Evolutionary conservation across 2,113 vertebrate species (phyloP).

Genomic region (Toxotes chatareus): DNA sequence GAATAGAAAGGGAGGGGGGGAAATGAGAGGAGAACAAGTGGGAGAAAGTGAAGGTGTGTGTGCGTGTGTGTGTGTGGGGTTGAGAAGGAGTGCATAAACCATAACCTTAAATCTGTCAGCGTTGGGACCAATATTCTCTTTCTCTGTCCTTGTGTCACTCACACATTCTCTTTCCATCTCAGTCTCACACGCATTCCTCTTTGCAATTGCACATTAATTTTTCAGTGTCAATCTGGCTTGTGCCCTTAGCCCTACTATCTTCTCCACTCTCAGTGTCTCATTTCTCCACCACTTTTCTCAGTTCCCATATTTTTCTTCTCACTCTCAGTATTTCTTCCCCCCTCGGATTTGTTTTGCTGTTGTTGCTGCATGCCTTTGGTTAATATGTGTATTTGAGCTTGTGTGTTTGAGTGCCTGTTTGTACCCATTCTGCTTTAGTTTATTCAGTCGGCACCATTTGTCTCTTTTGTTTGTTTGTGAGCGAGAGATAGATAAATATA

Average conservation of each 20-base stretch:
- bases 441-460: slow-evolving; percentile 68
- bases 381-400: slow-evolving; percentile 38
- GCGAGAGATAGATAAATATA: slow-evolving; percentile 80
- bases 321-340: slow-evolving; percentile 10
- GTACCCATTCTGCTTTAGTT: slow-evolving; percentile 51
- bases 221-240: slow-evolving; percentile 85
- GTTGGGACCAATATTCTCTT: slow-evolving; percentile 64
- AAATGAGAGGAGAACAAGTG: slow-evolving; percentile 34
- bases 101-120: slow-evolving; percentile 81
- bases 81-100: slow-evolving; percentile 56
- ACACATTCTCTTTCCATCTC: slow-evolving; percentile 61
- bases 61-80: slow-evolving; percentile 27
- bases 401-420: slow-evolving; percentile 45
- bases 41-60: slow-evolving; percentile 19
- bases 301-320: slow-evolving; percentile 47
- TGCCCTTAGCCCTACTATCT: slow-evolving; percentile 74
- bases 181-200: slow-evolving; percentile 56
- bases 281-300: slow-evolving; percentile 60
- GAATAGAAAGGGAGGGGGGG: slow-evolving; percentile 28
- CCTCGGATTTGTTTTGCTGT: slow-evolving; percentile 53
- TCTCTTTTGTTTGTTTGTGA: slow-evolving; percentile 80
- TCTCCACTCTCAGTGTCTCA: slow-evolving; percentile 62
- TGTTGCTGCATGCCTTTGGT: slow-evolving; percentile 55
- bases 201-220: slow-evolving; percentile 84
- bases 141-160: slow-evolving; percentile 70